phyloP scores from a whole-genome alignment of 2,113 vertebrate species.

The Leuciscus idus region DNA sequence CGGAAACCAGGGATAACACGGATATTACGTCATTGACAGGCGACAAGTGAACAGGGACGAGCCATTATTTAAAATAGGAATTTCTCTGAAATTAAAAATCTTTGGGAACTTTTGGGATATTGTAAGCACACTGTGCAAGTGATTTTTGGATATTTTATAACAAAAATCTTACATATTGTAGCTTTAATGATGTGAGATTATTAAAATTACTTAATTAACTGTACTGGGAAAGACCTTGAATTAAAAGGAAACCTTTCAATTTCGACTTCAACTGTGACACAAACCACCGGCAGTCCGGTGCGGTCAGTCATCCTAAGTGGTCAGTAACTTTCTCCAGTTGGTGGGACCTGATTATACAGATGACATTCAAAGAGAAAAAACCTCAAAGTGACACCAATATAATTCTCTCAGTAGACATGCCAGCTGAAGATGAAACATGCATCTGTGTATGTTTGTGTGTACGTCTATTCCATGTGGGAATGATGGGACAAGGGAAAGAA shows the following conservation, averaged over 20 bases:
- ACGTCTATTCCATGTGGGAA: slow-evolving; percentile 9
- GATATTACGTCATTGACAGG: too few species aligned
- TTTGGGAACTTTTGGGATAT: too few species aligned
- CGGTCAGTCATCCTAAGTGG: slow-evolving; percentile 2
- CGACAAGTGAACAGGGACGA: too few species aligned
- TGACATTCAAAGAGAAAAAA: slow-evolving; percentile 29
- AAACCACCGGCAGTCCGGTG: background rate
- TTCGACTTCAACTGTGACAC: background rate
- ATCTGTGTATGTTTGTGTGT: background rate
- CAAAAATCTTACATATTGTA: too few species aligned
- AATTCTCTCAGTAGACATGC: slow-evolving; percentile 19
- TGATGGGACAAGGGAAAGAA: background rate
- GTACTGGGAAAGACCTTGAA: slow-evolving; percentile 2
- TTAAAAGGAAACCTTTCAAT: background rate
- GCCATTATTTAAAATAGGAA: too few species aligned
- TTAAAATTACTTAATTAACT: slow-evolving; percentile 12
- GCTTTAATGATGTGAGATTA: background rate
- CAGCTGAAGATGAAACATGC: slow-evolving; percentile 29
- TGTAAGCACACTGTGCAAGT: too few species aligned
- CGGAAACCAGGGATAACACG: too few species aligned
- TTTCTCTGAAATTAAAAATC: too few species aligned
- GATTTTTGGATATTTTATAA: too few species aligned
- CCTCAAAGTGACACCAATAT: slow-evolving; percentile 21
- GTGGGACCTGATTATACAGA: background rate
- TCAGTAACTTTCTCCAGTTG: background rate